Evolutionary conservation across 2,113 vertebrate species (phyloP), one percentile per base, ranked within the genome.

Genomic region (Cinclus cinclus): DNA sequence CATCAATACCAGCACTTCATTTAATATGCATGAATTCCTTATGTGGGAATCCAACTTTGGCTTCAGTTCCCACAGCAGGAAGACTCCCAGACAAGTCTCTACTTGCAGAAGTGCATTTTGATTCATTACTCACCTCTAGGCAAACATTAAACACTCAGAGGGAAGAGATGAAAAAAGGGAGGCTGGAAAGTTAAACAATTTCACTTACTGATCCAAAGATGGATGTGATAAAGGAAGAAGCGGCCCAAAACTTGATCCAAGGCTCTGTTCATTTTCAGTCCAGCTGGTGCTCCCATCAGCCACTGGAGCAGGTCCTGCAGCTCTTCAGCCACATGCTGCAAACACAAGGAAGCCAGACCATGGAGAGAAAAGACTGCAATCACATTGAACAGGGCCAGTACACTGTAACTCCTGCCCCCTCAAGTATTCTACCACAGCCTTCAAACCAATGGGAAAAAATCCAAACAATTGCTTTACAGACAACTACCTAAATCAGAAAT

Each of bases 191-290:
- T 82, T 50, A 73, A 96, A 87, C 68, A 88, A 42, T 10, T 55
- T 92, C 60, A 98, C 99, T 99, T 97, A 99, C 99, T 99, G 97
- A 99, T 99, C 99, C 99, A 99, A 33, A 99, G 98, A 94, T 99
- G 99, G 83, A 99, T 99, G 97, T 99, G 99, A 95, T 99, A 99
- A 42, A 99, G 98, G 96, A 99, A 99, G 98, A 99, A 99, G 37
- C 99, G 98, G 12, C 99, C 99, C 96, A 99, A 94, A 50, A 99
- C 99, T 95, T 99, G 98, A 94, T 99, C 99, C 96, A 99, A 95
- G 12, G 99, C 99, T 64, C 98, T 97, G 97, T 99, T 99, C 99
- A 99, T 99, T 96, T 99, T 99, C 94, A 99, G 98, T 11, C 99
- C 99, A 1, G 99, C 99, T 2, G 99, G 99, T 3, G 98, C 99